Conservation (phyloP, 2,797 vertebrate species). For the Melanogrammus aeglefinus region DNA sequence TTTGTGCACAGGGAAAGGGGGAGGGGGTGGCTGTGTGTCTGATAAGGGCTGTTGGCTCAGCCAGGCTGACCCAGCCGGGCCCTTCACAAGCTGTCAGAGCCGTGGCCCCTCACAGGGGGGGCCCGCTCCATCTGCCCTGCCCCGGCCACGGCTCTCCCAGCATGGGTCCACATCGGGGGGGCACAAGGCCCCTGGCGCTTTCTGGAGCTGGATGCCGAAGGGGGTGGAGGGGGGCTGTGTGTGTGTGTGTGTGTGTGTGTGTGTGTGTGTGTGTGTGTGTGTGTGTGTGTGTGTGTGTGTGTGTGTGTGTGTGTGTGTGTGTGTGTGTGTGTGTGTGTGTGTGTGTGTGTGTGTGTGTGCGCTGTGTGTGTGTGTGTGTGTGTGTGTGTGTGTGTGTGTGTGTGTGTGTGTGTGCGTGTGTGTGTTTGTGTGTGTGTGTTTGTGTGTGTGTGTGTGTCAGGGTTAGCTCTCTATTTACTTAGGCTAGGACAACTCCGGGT, state of each 20-base stretch:
- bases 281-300: no score
- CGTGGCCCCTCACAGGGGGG: conserved; percentile 73
- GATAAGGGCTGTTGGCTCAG: conserved; percentile 77
- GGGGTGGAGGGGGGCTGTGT: conserved; percentile 35
- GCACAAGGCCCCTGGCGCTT: conserved; percentile 51
- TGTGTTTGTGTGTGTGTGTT: no score
- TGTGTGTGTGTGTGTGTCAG: conserved; percentile 23
- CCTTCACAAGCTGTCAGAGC: conserved; percentile 81
- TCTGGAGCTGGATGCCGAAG: conserved; percentile 50
- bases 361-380: no score
- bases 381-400: no score
- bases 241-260: no score
- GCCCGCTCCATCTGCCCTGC: conserved; percentile 71
- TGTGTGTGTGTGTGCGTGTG: no score
- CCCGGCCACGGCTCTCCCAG: conserved; percentile 72
- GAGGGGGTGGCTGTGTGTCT: conserved; percentile 59
- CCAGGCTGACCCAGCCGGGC: conserved; percentile 70
- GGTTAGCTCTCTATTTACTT: conserved; percentile 58
- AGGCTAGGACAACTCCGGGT: conserved; percentile 44
- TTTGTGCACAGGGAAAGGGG: conserved; percentile 55
- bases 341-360: no score
- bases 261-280: no score
- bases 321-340: no score
- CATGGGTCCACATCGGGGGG: conserved; percentile 47
- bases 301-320: not conserved